Evolutionary conservation across 2,888 invertebrate genomes (phyloP).

Genomic region (Onthophagus sagittarius): DNA sequence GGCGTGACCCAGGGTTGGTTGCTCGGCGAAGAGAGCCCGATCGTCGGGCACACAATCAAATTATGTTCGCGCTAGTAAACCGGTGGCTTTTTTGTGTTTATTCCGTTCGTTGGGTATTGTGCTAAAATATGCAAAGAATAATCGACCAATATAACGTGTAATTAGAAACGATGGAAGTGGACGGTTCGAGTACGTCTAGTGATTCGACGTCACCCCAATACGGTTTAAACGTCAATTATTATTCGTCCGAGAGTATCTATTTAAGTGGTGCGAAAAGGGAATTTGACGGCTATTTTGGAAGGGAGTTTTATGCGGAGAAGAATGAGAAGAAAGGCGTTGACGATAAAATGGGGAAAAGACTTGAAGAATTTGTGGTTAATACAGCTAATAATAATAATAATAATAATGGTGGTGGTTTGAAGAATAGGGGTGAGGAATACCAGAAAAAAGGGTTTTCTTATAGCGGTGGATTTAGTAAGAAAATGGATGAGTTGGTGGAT

Average conservation of each 20-base stretch:
- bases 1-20: constrained; percentile 10
- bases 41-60: constrained; percentile 26
- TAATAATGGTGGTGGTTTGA: constrained; percentile 30
- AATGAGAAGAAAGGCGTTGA: constrained; percentile 29
- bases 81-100: not conserved
- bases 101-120: not conserved
- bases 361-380: constrained; percentile 23
- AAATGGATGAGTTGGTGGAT: constrained; percentile 33
- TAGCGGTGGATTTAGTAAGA: constrained; percentile 30
- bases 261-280: constrained; percentile 19
- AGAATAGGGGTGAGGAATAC: constrained; percentile 29
- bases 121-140: not conserved
- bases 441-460: constrained; percentile 29
- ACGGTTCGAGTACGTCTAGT: constrained; percentile 43
- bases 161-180: constrained; percentile 36
- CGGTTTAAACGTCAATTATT: constrained; percentile 38
- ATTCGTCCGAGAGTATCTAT: constrained; percentile 29
- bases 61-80: constrained; percentile 25
- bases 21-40: constrained; percentile 7
- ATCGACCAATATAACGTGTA: not conserved
- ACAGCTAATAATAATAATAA: constrained; percentile 22
- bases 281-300: constrained; percentile 26
- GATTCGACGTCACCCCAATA: constrained; percentile 41
- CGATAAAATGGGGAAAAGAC: constrained; percentile 28
- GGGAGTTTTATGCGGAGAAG: constrained; percentile 20